phyloP scores from a whole-genome alignment of 2,797 vertebrate genomes.

The Leucoraja ocellata region DNA sequence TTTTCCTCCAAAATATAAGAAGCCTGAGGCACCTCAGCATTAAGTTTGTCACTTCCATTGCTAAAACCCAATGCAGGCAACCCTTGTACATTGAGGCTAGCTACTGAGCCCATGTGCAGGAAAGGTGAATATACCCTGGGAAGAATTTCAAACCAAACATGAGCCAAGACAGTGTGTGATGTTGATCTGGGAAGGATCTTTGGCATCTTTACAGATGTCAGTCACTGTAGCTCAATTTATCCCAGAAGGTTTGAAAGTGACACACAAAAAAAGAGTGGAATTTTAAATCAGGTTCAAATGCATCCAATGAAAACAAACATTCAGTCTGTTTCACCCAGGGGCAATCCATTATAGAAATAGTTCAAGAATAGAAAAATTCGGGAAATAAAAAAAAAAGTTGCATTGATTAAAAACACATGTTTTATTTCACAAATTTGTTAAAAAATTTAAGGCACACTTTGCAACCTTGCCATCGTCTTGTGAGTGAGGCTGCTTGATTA shows the following conservation, averaged over 20 bases:
- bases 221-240: not conserved
- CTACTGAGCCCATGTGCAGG: not conserved
- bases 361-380: not conserved
- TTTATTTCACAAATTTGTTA: not conserved
- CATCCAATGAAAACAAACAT: too few species aligned
- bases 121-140: not conserved
- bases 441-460: not conserved
- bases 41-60: not conserved
- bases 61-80: not conserved
- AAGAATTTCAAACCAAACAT: not conserved
- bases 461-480: too few species aligned
- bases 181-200: not conserved
- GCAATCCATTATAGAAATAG: not conserved
- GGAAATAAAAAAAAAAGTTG: not conserved
- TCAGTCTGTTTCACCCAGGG: not conserved
- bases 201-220: not conserved
- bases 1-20: not conserved
- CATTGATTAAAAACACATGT: not conserved
- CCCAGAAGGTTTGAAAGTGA: not conserved
- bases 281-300: not conserved
- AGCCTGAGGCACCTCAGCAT: not conserved
- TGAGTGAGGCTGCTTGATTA: not conserved
- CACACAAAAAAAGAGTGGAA: not conserved
- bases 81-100: not conserved
- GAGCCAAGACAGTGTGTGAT: not conserved